Evolutionary conservation across 2,113 vertebrate species (phyloP).

Genomic region (Etia nguti): DNA sequence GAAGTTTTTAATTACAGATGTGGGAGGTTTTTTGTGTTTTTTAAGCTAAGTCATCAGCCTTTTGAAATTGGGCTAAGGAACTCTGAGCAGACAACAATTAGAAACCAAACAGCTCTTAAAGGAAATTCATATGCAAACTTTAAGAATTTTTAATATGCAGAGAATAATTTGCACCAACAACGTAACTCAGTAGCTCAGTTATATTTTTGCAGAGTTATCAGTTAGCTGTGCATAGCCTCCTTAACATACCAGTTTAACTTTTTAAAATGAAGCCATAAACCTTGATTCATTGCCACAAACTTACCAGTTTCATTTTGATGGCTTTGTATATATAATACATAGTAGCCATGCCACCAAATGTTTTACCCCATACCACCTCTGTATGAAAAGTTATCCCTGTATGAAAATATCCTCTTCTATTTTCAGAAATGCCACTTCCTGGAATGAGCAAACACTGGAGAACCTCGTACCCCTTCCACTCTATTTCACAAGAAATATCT

Average conservation of each 20-base stretch:
- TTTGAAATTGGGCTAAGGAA: accelerated
- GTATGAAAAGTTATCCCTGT: background rate
- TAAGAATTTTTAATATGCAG: background rate
- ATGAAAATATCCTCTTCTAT: background rate
- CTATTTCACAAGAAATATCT: slow-evolving; percentile 50
- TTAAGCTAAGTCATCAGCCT: background rate
- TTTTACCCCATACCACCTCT: background rate
- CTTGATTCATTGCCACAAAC: background rate
- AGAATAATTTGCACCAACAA: background rate
- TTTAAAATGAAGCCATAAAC: background rate
- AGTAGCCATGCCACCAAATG: background rate
- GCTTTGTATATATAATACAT: background rate
- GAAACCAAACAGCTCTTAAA: accelerated
- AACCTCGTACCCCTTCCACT: slow-evolving; percentile 50
- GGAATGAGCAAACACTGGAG: slow-evolving; percentile 47
- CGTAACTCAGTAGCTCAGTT: background rate
- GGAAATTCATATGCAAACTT: background rate
- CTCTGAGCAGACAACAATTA: background rate
- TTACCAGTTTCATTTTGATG: background rate
- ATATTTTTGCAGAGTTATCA: background rate
- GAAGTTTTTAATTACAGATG: background rate
- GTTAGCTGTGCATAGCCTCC: background rate
- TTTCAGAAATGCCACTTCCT: slow-evolving; percentile 32
- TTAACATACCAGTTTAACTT: background rate
- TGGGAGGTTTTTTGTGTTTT: background rate